Evolutionary conservation across 1,140 invertebrate species (phyloP), one percentile per base, ranked within the genome.

Genomic region (Spodoptera litura): DNA sequence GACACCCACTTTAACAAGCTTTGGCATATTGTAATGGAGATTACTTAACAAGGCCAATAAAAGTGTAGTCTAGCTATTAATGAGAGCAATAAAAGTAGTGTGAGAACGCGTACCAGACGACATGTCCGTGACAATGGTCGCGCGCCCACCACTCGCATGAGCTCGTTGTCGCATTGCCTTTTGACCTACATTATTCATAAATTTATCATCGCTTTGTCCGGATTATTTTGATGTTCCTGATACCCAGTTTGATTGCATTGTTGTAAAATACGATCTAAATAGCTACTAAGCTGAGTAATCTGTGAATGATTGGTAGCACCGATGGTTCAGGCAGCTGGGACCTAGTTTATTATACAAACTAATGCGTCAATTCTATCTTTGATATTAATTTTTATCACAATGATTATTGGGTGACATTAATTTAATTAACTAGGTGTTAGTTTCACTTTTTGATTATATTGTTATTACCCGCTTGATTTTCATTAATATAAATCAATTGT

Each of bases 181-280:
- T 12, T 64, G 86, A 82, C 86, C 86, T 68, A 79, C 78, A 83
- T 85, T 55, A 35, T 73, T 62, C 70, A 9, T 52, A 49, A 79
- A 87, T 83, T 85, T 83, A 87, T 85, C 83, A 85, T 77, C 77
- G 75, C 78, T 75, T 83, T 81, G 71, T 80, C 75, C 78, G 77
- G 58, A 83, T 81, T 62, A 81, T 78, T 82, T 84, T 68, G 62
- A 83, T 78, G 89, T 81, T 84, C 88, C 81, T 88, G 89, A 89
- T 88, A 87, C 87, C 85, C 76, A 91, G 82, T 86, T 91, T 84
- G 89, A 91, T 89, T 87, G 78, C 76, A 86, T 87, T 87, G 83
- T 84, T 79, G 31, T 27, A 62, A 75, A 3, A 52, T 52, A 55
- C 58, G 27, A 4, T 25, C 49, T 15, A 56, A 68, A 56, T 38